Base-by-base conservation (phyloP, 2,797 vertebrate species). In the Pagetopsis macropterus region DNA sequence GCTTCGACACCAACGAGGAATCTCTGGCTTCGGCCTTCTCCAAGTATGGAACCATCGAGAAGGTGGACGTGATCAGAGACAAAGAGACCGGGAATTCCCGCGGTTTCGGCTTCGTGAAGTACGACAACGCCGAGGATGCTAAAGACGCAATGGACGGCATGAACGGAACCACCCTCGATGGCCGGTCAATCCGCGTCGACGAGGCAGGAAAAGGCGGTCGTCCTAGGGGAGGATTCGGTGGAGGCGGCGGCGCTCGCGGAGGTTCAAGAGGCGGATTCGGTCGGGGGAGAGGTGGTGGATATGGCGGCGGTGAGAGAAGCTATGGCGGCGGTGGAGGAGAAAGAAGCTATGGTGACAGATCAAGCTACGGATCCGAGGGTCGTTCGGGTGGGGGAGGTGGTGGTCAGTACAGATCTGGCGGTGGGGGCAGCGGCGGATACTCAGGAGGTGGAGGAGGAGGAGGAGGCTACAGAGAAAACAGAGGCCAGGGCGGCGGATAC, bases 21-120 rank as follows among this genome's bases (percentile, higher is more conserved):
- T 96, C 95, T 0, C 87, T 99, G 84, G 95, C 96, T 17, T 93
- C 96, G n/a, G 96, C 97, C 10, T 99, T 99, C 84, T 94, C 96
- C 9, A 99, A 99, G 75, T 99, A 98, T 0, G 98, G 98, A 50
- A 94, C 93, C 68, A 96, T 99, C 48, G 92, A 95, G 0, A 98
- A 99, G 91, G 97, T 98, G 46, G 97, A 98, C 9, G 97, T 99
- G 21, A 97, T 98, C 80, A 95, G 97, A 88, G 97, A 99, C 94
- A 92, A 97, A 90, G 97, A 98, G 80, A 97, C 97, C 0, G 96
- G 97, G 62, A 92, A 94, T 51, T 99, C 97, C 16, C 94, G 97
- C 60, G 97, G 97, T 0, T 99, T 99, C 57, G 97, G 97, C 13
- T 99, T 99, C 27, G 97, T 99, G 49, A 98, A 97, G 15, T 98